Percentiles rank a stretch among this genome's conserved stretches.
phyloP scores from a whole-genome alignment of 2,113 vertebrate species.

The Phylloscopus whistleri region DNA sequence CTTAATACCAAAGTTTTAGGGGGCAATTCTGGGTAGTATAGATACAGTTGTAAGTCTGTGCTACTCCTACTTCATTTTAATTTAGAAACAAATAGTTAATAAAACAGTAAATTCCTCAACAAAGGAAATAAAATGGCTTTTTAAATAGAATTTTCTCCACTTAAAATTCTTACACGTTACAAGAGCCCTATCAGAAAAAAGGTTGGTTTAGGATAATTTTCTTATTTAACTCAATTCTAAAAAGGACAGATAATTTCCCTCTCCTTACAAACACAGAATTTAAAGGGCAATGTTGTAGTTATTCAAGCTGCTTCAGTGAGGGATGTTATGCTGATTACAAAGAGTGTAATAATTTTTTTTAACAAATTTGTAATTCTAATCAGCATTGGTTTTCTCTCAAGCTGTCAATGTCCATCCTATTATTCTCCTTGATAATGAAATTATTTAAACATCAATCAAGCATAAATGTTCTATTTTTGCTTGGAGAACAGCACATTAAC shows the following conservation, averaged over 20 bases:
- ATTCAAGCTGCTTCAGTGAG: slow-evolving; percentile 39
- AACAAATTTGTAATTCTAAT: slow-evolving; percentile 65
- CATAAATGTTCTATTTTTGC: slow-evolving; percentile 57
- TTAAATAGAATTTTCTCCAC: not conserved
- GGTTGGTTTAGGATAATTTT: not conserved
- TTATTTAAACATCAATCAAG: slow-evolving; percentile 71
- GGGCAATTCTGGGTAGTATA: not conserved
- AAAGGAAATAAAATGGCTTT: not conserved
- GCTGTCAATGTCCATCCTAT: slow-evolving; percentile 72
- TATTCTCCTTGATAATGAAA: slow-evolving; percentile 74
- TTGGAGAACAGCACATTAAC: slow-evolving; percentile 39
- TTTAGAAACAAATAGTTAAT: not conserved
- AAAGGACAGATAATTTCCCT: not conserved
- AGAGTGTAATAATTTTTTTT: not conserved
- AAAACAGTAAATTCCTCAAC: not conserved
- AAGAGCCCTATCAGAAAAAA: not conserved
- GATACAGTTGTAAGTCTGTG: not conserved
- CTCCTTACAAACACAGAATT: slow-evolving; percentile 39
- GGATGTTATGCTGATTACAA: slow-evolving; percentile 53
- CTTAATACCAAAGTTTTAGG: slow-evolving; percentile 6
- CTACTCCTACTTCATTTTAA: not conserved
- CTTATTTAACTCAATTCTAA: not conserved
- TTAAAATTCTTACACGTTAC: not conserved
- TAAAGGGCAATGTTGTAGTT: slow-evolving; percentile 40
- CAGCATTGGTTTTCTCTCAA: slow-evolving; percentile 64